Conservation (phyloP, 2,888 invertebrate species). For the Balanococcus diminutus region DNA sequence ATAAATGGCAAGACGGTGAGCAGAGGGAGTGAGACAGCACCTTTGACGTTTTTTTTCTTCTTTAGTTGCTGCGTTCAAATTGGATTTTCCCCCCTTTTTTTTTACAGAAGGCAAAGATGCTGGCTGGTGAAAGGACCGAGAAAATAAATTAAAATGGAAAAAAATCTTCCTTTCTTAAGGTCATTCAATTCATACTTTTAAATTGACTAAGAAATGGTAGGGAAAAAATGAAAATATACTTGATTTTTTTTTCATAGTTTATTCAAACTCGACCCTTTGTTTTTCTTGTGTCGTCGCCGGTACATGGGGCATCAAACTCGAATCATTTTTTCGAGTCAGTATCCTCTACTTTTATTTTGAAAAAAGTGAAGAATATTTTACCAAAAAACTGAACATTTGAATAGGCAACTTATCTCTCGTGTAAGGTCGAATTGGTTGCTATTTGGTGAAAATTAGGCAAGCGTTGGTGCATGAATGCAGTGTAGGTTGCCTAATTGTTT, state of each 20-base stretch:
- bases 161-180: conserved; percentile 5
- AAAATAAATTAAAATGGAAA: conserved; percentile 46
- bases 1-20: neutral
- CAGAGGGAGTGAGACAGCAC: neutral
- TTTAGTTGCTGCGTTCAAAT: conserved; percentile 36
- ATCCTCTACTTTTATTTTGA: too few species aligned
- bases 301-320: too few species aligned
- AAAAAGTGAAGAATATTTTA: too few species aligned
- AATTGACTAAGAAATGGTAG: neutral
- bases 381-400: too few species aligned
- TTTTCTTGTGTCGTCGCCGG: too few species aligned
- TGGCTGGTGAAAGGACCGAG: neutral
- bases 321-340: too few species aligned
- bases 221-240: neutral
- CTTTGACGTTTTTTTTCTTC: conserved; percentile 4
- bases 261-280: too few species aligned
- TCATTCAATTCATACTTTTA: conserved; percentile 26
- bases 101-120: neutral
- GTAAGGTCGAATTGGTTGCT: too few species aligned
- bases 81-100: conserved; percentile 28
- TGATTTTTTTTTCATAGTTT: neutral
- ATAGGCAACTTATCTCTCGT: too few species aligned
- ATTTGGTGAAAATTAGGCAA: too few species aligned
- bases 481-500: too few species aligned
- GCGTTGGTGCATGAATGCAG: too few species aligned